Evolutionary conservation across 2,797 vertebrate genomes (phyloP).

Genomic region (Hypotaenidia okinawae): DNA sequence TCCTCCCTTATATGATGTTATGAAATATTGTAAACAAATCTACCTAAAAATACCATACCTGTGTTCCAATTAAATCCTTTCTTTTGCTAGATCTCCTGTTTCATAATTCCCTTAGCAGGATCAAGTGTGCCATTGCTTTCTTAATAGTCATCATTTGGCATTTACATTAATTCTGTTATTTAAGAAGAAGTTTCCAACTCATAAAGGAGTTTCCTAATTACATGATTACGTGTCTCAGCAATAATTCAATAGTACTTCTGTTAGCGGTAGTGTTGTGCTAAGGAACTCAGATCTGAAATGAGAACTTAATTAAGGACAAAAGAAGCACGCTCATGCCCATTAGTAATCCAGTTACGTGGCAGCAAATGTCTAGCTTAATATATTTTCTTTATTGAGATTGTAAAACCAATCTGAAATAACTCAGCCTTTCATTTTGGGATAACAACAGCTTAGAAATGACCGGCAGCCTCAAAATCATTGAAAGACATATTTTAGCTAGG

Average conservation of each 20-base stretch:
- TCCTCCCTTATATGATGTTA: neutral
- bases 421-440: neutral
- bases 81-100: neutral
- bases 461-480: neutral
- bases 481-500: neutral
- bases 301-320: slow-evolving; percentile 27
- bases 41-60: neutral
- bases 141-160: neutral
- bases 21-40: neutral
- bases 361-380: neutral
- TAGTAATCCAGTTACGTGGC: neutral
- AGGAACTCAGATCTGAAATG: neutral
- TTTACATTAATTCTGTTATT: neutral
- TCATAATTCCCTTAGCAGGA: neutral
- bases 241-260: neutral
- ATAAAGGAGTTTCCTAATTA: neutral
- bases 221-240: neutral
- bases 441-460: neutral
- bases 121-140: neutral
- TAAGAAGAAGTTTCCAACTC: neutral
- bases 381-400: neutral
- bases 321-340: neutral
- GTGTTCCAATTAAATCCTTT: neutral
- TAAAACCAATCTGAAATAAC: neutral
- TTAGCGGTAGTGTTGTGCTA: neutral